phyloP scores from a whole-genome alignment of 2,888 invertebrate genomes.

The Bellardia pandia region DNA sequence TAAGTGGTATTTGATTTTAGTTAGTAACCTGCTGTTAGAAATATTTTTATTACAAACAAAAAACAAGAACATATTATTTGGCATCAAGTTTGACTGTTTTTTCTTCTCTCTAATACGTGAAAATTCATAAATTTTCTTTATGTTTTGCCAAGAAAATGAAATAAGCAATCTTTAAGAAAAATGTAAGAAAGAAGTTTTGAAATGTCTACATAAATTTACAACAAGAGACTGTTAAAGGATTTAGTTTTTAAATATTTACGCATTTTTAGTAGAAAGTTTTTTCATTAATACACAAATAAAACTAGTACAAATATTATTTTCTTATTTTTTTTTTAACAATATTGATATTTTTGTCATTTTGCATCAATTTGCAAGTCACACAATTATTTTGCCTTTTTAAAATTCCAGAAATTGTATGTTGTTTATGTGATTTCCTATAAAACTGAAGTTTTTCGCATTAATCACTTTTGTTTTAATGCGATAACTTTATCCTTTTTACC shows the following conservation, averaged over 20 bases:
- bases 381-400: too few relatives aligned
- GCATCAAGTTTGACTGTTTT: slow-evolving; percentile 38
- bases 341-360: too few relatives aligned
- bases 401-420: too few relatives aligned
- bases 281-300: too few relatives aligned
- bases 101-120: neutral
- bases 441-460: slow-evolving; percentile 52
- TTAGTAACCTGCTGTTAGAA: slow-evolving; percentile 66
- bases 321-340: too few relatives aligned
- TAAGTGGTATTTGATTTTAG: slow-evolving; percentile 63
- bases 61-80: slow-evolving; percentile 51
- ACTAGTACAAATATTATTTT: too few relatives aligned
- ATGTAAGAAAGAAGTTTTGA: neutral
- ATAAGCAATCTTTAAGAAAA: neutral
- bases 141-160: slow-evolving; percentile 25
- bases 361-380: too few relatives aligned
- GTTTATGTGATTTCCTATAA: slow-evolving; percentile 20
- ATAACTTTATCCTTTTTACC: slow-evolving; percentile 55
- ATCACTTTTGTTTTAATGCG: slow-evolving; percentile 59
- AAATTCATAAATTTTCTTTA: slow-evolving; percentile 6
- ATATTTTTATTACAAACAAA: slow-evolving; percentile 53
- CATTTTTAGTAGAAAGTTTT: too few relatives aligned
- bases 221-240: too few relatives aligned
- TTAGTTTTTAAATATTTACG: too few relatives aligned
- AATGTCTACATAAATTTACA: neutral